A percentile compares a stretch with the other conserved stretches of the same genome.
phyloP scores from a whole-genome alignment of 2,113 vertebrate species.

The Gymnorhina tibicen region DNA sequence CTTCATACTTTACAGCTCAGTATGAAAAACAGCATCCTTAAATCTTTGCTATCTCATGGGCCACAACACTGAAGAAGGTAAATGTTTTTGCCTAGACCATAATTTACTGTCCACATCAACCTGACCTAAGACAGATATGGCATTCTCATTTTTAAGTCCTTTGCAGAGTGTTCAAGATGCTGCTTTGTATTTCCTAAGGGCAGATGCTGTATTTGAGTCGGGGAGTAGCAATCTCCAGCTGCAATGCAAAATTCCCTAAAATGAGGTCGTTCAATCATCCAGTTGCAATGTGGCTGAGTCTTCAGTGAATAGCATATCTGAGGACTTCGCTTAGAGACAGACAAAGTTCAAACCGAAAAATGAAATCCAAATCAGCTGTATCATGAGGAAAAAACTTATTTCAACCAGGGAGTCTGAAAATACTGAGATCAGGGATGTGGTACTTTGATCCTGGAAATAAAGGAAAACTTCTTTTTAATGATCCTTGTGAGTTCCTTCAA shows the following conservation, averaged over 20 bases:
- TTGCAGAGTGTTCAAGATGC: not conserved
- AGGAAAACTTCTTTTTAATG: not conserved
- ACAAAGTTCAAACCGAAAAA: not conserved
- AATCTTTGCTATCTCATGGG: not conserved
- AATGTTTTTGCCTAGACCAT: not conserved
- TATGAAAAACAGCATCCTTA: not conserved
- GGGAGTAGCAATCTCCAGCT: not conserved
- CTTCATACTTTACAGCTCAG: not conserved
- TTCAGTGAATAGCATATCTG: not conserved
- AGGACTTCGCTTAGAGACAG: not conserved
- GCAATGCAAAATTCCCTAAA: not conserved
- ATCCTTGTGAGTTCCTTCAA: not conserved
- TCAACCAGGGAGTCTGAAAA: accelerated
- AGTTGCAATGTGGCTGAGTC: accelerated
- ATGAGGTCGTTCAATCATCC: not conserved
- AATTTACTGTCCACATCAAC: not conserved
- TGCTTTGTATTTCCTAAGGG: not conserved
- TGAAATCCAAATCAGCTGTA: not conserved
- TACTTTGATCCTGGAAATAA: not conserved
- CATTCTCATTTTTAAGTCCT: not conserved
- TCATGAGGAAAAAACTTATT: not conserved
- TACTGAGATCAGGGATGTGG: not conserved
- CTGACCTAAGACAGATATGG: not conserved
- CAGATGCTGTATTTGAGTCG: not conserved
- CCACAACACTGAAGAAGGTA: not conserved